Conservation (phyloP, 1,140 invertebrate species). For the Brachionus plicatilis region DNA sequence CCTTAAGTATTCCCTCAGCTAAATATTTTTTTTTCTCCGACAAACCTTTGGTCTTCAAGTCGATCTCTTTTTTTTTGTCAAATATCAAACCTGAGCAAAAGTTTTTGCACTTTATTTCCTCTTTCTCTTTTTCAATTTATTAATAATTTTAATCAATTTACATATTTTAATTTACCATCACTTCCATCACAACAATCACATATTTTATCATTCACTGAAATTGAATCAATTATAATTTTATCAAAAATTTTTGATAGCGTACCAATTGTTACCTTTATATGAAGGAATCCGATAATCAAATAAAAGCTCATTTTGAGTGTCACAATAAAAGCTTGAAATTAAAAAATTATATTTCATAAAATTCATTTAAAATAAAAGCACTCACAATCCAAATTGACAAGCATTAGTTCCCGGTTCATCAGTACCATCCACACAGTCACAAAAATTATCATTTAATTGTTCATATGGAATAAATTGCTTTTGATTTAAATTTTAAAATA, state of each 20-base stretch:
- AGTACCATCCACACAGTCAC: slow-evolving; percentile 28
- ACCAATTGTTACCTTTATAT: not conserved
- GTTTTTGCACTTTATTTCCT: not conserved
- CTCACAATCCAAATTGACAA: not conserved
- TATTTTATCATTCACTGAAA: slow-evolving; percentile 19
- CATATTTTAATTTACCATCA: not conserved
- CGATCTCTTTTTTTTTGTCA: not conserved
- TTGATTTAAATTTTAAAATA: not conserved
- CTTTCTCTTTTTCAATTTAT: not conserved
- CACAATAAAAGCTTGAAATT: not conserved
- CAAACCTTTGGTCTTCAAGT: not conserved
- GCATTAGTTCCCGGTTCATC: slow-evolving; percentile 38
- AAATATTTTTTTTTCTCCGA: slow-evolving; percentile 29
- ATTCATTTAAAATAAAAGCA: too few species aligned
- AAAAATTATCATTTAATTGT: slow-evolving; percentile 36
- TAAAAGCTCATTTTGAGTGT: slow-evolving; percentile 5
- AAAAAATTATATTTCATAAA: too few species aligned
- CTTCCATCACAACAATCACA: slow-evolving; percentile 41
- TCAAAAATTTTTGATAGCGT: not conserved
- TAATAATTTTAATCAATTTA: not conserved
- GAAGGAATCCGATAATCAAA: not conserved
- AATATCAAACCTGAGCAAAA: not conserved
- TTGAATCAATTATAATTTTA: not conserved
- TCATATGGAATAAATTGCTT: slow-evolving; percentile 3
- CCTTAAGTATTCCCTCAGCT: not conserved